Percentiles rank a stretch among this genome's conserved stretches.
These are phyloP conservation scores for Dioctria rufipes DNA, from an alignment of 2,888 invertebrate species.

Conservation along the genomic window DNA sequence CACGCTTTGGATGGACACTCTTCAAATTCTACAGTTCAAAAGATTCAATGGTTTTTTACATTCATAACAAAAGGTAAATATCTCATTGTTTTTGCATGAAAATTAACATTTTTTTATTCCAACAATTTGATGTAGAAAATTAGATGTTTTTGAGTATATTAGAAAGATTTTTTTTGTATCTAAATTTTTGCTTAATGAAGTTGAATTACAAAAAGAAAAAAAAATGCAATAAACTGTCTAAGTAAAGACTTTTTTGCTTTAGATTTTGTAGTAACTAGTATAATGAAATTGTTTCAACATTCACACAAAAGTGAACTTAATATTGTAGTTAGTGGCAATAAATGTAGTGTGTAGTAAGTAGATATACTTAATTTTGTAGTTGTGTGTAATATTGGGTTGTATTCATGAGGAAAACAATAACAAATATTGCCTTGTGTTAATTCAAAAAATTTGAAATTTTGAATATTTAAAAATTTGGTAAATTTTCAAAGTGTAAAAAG, in stretches of 20 bases:
- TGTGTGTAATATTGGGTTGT: no score
- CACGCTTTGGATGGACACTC: no score
- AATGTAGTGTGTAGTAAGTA: no score
- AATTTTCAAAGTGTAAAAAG: no score
- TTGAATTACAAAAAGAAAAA: not conserved
- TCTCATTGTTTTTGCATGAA: conserved; percentile 12
- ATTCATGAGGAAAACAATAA: not conserved
- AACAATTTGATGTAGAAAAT: conserved; percentile 11
- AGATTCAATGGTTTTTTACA: no score
- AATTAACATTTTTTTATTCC: not conserved
- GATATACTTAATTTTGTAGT: no score
- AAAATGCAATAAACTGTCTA: not conserved
- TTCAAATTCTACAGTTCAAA: no score
- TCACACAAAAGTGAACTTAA: conserved; percentile 41
- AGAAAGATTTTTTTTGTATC: conserved; percentile 1
- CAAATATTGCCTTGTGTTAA: not conserved
- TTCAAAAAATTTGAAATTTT: no score
- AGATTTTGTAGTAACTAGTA: no score
- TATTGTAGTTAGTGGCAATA: no score
- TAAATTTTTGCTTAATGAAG: conserved; percentile 1
- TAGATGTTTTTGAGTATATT: conserved; percentile 8
- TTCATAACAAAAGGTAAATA: conserved; percentile 23
- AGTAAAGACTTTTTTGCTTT: no score
- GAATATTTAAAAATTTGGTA: no score
- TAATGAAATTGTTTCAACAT: not conserved